Conservation (phyloP, 2,888 invertebrate genomes). For the Chorisops tibialis region DNA sequence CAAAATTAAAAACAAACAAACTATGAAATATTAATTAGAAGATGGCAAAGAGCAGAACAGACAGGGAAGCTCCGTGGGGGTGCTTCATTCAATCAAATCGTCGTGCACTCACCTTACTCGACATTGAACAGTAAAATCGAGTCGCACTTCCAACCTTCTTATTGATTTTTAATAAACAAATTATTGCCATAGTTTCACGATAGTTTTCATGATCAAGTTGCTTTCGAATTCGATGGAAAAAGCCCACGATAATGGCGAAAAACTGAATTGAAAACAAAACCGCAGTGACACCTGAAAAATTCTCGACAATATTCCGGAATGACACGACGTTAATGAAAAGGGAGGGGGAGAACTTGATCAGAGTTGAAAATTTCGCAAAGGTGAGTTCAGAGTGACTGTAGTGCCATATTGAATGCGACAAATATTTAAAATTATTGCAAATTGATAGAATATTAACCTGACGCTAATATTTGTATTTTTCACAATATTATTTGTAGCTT, state of each 20-base stretch:
- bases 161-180: background rate
- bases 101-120: slow-evolving; percentile 28
- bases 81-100: no score
- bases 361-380: background rate
- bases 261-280: background rate
- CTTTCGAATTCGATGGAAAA: background rate
- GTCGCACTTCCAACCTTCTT: slow-evolving; percentile 12
- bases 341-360: background rate
- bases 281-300: background rate
- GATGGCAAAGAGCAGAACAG: background rate
- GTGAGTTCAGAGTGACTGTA: no score
- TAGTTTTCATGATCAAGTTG: background rate
- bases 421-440: no score
- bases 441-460: no score
- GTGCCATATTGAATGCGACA: no score
- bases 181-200: background rate
- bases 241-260: background rate
- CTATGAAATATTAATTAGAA: no score
- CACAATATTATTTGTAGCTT: no score
- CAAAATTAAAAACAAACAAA: background rate
- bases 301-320: background rate
- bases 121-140: slow-evolving; percentile 34
- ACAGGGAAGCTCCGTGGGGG: background rate
- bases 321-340: background rate
- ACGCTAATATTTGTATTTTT: no score